phyloP scores from a whole-genome alignment of 2,113 vertebrate species.

The Protomyctophum bolini region DNA sequence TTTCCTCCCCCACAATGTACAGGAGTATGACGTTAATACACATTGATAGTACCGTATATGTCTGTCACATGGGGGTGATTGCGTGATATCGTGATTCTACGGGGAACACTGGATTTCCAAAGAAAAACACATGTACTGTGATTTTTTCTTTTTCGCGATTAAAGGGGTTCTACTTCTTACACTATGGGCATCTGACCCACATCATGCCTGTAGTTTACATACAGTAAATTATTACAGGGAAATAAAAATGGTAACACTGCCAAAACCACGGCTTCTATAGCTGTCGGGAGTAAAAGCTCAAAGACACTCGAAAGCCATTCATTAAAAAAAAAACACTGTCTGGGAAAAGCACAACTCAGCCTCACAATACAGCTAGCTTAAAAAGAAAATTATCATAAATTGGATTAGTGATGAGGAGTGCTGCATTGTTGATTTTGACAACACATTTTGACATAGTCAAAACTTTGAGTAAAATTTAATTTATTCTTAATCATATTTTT shows the following conservation, averaged over 20 bases:
- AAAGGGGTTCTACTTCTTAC: constrained; percentile 46
- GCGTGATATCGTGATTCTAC: constrained; percentile 22
- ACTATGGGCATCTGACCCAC: constrained; percentile 41
- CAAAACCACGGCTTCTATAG: constrained; percentile 41
- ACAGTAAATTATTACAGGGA: constrained; percentile 64
- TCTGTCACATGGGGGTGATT: constrained; percentile 29
- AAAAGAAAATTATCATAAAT: constrained; percentile 55
- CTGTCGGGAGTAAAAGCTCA: constrained; percentile 46
- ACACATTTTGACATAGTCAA: too few relatives aligned
- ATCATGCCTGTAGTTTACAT: constrained; percentile 47
- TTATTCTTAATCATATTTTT: too few relatives aligned
- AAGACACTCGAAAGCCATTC: constrained; percentile 43
- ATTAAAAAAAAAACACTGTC: constrained; percentile 6
- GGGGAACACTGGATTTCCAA: constrained; percentile 40
- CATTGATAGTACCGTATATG: constrained; percentile 55
- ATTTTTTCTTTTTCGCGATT: constrained; percentile 34
- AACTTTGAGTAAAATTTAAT: too few relatives aligned
- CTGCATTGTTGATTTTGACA: too few relatives aligned
- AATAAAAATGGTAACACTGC: constrained; percentile 62
- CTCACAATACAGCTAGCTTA: constrained; percentile 53
- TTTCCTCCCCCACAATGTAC: constrained; percentile 41
- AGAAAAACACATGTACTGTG: constrained; percentile 45
- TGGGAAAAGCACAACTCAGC: constrained; percentile 12
- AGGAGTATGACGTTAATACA: constrained; percentile 34
- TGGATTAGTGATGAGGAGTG: constrained; percentile 25